phyloP scores from a whole-genome alignment of 2,888 invertebrate genomes.

The Brachycybe producta region DNA sequence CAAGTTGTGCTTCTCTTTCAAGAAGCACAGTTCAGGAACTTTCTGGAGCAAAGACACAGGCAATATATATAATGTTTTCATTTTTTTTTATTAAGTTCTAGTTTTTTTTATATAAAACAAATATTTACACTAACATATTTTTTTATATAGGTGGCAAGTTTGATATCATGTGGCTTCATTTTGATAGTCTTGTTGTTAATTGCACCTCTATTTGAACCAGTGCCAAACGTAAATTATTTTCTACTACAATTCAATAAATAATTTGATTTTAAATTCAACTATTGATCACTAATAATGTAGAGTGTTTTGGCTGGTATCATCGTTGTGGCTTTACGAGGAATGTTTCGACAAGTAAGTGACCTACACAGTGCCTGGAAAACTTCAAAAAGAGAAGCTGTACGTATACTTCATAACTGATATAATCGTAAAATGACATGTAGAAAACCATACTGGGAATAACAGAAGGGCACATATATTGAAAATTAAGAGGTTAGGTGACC shows the following conservation, averaged over 20 bases:
- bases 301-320: constrained; percentile 69
- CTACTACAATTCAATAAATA: not conserved
- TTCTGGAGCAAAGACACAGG: constrained; percentile 73
- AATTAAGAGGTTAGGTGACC: too few relatives aligned
- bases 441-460: too few relatives aligned
- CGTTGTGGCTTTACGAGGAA: constrained; percentile 62
- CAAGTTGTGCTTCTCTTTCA: constrained; percentile 39
- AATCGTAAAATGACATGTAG: too few relatives aligned
- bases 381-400: constrained; percentile 59
- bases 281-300: constrained; percentile 34
- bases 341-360: constrained; percentile 58
- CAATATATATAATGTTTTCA: not conserved
- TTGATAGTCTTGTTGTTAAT: constrained; percentile 69
- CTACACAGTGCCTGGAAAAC: constrained; percentile 57
- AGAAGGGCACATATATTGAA: too few relatives aligned
- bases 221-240: constrained; percentile 54
- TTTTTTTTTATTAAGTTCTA: too few relatives aligned
- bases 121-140: not conserved
- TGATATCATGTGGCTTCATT: constrained; percentile 62
- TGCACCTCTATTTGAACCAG: constrained; percentile 71
- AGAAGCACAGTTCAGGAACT: constrained; percentile 60
- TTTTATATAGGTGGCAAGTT: constrained; percentile 45
- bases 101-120: not conserved
- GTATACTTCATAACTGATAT: too few relatives aligned
- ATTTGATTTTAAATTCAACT: not conserved